A percentile compares a stretch with the other conserved stretches of the same genome.
Conservation (phyloP, 2,888 invertebrate genomes). For the Drosophila paranaensis region DNA sequence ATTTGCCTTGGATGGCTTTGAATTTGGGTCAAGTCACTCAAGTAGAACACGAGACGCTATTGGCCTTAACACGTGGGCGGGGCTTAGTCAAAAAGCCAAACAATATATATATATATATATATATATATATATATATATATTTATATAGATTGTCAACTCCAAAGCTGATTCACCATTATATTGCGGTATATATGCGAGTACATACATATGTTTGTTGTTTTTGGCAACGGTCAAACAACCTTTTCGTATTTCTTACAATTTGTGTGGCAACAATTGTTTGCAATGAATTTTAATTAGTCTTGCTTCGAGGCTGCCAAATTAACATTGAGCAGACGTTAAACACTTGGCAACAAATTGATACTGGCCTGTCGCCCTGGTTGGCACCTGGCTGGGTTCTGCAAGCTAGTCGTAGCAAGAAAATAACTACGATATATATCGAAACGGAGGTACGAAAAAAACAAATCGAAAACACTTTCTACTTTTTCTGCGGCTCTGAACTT, state of each 20-base stretch:
- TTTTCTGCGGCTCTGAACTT: constrained; percentile 53
- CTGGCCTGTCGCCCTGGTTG: constrained; percentile 18
- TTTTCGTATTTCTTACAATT: constrained; percentile 52
- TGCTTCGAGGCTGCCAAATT: constrained; percentile 61
- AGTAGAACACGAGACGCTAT: constrained; percentile 61
- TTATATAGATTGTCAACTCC: constrained; percentile 29
- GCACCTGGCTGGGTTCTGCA: constrained; percentile 44
- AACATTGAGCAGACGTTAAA: constrained; percentile 57
- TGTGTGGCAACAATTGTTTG: constrained; percentile 64
- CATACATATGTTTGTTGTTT: constrained; percentile 10
- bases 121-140: neutral
- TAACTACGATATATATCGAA: neutral
- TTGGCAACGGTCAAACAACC: constrained; percentile 49
- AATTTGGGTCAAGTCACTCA: constrained; percentile 74
- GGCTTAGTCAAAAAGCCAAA: constrained; percentile 27
- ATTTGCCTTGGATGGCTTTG: constrained; percentile 52
- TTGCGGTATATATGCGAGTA: neutral
- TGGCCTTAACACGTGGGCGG: constrained; percentile 74
- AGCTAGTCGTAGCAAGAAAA: neutral
- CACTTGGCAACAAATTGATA: constrained; percentile 20
- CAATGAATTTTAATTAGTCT: constrained; percentile 74
- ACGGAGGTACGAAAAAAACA: neutral
- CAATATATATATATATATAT: constrained; percentile 3
- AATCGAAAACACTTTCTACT: constrained; percentile 70
- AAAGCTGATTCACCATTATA: constrained; percentile 25